Base-by-base conservation (phyloP, 2,113 vertebrate genomes). In the Cephalopholis sonnerati region DNA sequence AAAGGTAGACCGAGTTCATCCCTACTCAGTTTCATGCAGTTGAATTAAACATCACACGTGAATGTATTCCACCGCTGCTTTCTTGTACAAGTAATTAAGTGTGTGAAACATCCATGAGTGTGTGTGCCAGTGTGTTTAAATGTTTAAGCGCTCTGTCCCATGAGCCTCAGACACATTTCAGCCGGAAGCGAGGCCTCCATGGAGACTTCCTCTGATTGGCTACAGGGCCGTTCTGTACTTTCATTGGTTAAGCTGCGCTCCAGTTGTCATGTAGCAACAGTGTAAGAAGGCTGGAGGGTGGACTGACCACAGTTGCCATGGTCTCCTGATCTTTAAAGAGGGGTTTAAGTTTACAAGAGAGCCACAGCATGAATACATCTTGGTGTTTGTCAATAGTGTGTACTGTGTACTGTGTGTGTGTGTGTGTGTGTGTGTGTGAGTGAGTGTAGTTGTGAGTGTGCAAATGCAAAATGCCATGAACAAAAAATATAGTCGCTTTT, bases 211-310 rank as follows among this genome's bases (percentile, higher is more conserved):
- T 25, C n/a, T 7, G 41, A 68, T 81, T 83, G 65, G 79, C 59
- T 66, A 32, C 58, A 2, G 58, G 82, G 48, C 67, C n/a, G 1
- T 25, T 29, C 63, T 77, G 22, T 59, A 6, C 27, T 61, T 48
- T 72, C 48, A 86, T 79, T 89, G 84, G 86, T 29, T 63, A 13
- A 83, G 64, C 41, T 55, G 51, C 4, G 20, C 63, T 71, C 16
- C 20, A 44, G 82, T 85, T 82, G 71, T 73, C 54, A 15, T 65
- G 66, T 58, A 82, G 72, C 74, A 79, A 74, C 78, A 70, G 79
- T 55, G 69, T 16, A 29, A 39, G 51, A 48, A 48, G 64, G 68
- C 74, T 54, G 78, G 58, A 80, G 46, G 72, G 63, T 81, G 27
- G 24, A 46, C 39, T 77, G 83, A 81, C 73, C 73, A 51, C 53